Evolutionary conservation across 2,797 vertebrate species (phyloP), one percentile per base, ranked within the genome.

Genomic region (Apodemus agrarius): DNA sequence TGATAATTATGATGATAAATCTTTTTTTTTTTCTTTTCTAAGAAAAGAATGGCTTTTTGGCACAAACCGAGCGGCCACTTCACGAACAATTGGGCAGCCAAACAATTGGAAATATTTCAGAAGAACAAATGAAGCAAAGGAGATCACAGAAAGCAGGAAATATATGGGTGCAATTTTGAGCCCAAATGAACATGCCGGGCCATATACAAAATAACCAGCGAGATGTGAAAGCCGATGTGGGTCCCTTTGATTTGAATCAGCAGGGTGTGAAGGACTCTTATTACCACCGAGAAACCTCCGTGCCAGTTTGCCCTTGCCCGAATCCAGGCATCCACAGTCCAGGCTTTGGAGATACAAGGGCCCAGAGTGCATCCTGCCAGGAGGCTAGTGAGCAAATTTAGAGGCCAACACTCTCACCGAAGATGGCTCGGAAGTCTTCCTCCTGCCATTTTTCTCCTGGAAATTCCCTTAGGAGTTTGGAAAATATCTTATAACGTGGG

Each of bases 61-160:
- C 57, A 88, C 72, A 97, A 97, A 94, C 43, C 89, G 72, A 67
- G 57, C 24, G 3, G 91, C 74, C 85, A 93, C 86, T 97, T 97
- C 74, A 94, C 0, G 75, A 98, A 57, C 86, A 81, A 46, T 91
- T 91, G 96, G 34, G 57, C 21, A 84, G 21, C 90, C 93, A 97
- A 97, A 97, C 78, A 97, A 98, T 97, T 96, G 96, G 97, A 98
- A 98, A 96, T 96, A 97, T 96, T 98, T 97, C 97, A 94, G 86
- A 96, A 94, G 87, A 96, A 93, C 54, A 97, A 98, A 97, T 97
- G 97, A 97, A 97, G 95, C 97, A 97, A 96, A 96, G 96, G 95
- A 97, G 96, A 97, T 95, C 95, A 90, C 52, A 54, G 93, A 95
- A 97, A 97, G 92, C 91, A 65, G 76, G 54, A 95, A 97, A 97